Evolutionary conservation across 2,797 vertebrate genomes (phyloP), one percentile per base, ranked within the genome.

Genomic region (Florisuga fusca): DNA sequence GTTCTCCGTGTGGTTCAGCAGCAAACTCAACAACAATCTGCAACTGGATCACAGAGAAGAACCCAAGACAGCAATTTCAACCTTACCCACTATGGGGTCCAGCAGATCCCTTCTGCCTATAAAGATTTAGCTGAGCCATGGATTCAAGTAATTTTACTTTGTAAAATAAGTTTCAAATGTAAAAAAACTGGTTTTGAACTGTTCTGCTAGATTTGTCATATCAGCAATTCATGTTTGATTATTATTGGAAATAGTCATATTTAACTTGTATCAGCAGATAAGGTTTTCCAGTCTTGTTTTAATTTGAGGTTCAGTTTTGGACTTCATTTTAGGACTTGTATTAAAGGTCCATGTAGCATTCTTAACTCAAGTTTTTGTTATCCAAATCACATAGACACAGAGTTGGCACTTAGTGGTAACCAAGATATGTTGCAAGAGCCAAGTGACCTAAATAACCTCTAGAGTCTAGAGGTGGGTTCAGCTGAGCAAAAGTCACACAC

Each of bases 121-220:
- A 98, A 98, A 78, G 98, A 98, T 77, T 96, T 99, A 91, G 98
- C 99, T 77, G 98, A 99, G 96, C 99, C 99, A 25, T 99, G 99
- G 99, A 98, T 99, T 96, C 98, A 99, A 98, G 98, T 98, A 90
- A 78, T 75, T 62, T 22, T 68, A 27, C 29, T 72, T 91, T 81
- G 15, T 75, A 34, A 78, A 90, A 33, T 11, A 71, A 67, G 20
- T 15, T 89, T 89, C 18, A 55, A 20, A 29, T 38, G 9, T 57
- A 34, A 89, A 82, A 88, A 82, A 71, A 25, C 14, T 67, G 19
- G 17, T 78, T 87, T 74, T 79, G 10, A 84, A 53, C 22, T 46
- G 31, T 23, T 84, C 54, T 62, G 13, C 19, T 50, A 26, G 14
- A 54, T 72, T 66, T 45, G 7, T 58, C 21, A 45, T 18, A 33